Conservation (phyloP, 2,113 vertebrate species). For the Aptenodytes patagonicus region DNA sequence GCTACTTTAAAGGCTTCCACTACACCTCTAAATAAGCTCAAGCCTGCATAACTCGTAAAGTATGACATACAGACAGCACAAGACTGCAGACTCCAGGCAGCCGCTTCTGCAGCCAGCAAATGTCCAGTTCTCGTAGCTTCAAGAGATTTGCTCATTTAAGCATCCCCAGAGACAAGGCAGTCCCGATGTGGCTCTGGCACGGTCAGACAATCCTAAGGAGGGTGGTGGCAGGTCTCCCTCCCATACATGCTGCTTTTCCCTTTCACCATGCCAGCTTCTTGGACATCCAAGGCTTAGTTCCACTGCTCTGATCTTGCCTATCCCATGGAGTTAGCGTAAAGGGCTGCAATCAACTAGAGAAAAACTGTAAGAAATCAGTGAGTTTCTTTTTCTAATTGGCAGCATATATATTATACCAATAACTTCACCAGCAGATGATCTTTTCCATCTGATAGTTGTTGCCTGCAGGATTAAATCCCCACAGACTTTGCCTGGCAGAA, state of each 20-base stretch:
- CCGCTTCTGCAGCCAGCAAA: neutral
- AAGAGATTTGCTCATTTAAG: neutral
- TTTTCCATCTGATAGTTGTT: constrained; percentile 17
- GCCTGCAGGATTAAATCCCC: constrained; percentile 24
- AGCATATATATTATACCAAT: constrained; percentile 29
- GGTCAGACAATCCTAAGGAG: neutral
- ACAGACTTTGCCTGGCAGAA: neutral
- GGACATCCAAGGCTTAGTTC: neutral
- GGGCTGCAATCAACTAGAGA: neutral
- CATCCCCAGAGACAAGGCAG: neutral
- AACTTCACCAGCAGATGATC: constrained; percentile 29
- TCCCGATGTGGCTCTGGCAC: neutral
- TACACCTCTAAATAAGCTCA: neutral
- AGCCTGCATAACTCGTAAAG: neutral
- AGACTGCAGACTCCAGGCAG: neutral
- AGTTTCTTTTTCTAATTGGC: neutral
- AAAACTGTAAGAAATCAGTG: neutral
- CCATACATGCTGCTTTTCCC: neutral
- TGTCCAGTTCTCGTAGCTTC: neutral
- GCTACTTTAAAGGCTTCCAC: neutral
- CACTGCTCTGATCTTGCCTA: neutral
- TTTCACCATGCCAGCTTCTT: neutral
- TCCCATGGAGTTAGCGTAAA: neutral
- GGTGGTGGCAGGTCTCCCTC: neutral
- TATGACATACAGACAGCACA: neutral